phyloP scores from a whole-genome alignment of 2,888 invertebrate species.

The Hemicrepidius hirtus region DNA sequence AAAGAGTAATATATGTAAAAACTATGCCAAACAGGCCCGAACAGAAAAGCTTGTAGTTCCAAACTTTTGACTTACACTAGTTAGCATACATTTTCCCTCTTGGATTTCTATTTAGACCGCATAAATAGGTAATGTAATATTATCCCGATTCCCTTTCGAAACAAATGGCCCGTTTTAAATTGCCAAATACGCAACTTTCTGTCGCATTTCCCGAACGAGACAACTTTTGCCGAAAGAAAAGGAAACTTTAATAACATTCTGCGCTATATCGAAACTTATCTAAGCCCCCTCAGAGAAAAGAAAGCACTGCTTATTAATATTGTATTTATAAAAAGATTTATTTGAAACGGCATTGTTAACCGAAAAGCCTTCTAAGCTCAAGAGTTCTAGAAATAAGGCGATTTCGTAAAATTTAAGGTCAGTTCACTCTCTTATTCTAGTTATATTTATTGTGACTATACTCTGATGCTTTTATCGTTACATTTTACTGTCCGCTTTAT shows the following conservation, averaged over 20 bases:
- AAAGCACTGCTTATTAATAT: slow-evolving; percentile 24
- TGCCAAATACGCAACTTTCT: slow-evolving; percentile 28
- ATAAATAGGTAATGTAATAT: slow-evolving; percentile 31
- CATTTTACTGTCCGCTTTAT: slow-evolving; percentile 11
- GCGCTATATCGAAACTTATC: slow-evolving; percentile 7
- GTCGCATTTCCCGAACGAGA: slow-evolving; percentile 4
- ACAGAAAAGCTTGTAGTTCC: slow-evolving; percentile 42
- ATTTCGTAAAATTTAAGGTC: slow-evolving; percentile 32
- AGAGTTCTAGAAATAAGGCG: slow-evolving; percentile 27
- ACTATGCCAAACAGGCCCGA: slow-evolving; percentile 41
- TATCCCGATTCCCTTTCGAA: slow-evolving; percentile 14
- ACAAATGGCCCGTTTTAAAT: slow-evolving; percentile 30
- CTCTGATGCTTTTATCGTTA: slow-evolving; percentile 8
- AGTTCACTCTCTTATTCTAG: slow-evolving; percentile 16
- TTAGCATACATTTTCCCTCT: slow-evolving; percentile 41
- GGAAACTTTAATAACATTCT: slow-evolving; percentile 17
- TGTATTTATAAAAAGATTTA: slow-evolving; percentile 32
- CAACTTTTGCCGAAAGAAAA: neutral
- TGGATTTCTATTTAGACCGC: slow-evolving; percentile 31
- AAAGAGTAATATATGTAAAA: slow-evolving; percentile 48
- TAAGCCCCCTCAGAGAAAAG: neutral
- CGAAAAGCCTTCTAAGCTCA: slow-evolving; percentile 23
- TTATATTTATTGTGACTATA: slow-evolving; percentile 25
- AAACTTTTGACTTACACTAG: slow-evolving; percentile 44
- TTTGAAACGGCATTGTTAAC: slow-evolving; percentile 28